Conservation (phyloP, 1,140 invertebrate genomes). For the Maconellicoccus hirsutus region DNA sequence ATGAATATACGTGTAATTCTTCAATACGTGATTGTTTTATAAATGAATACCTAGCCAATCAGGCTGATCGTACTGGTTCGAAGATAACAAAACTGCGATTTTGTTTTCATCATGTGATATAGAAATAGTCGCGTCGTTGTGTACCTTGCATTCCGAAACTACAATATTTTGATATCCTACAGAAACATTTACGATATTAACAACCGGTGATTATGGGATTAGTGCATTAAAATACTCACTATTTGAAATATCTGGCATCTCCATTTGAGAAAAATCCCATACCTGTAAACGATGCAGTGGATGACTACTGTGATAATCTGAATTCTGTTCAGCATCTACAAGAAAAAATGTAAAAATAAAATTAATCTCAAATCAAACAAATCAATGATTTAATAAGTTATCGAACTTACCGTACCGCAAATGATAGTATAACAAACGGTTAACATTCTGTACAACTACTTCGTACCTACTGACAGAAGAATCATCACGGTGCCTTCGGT, state of each 20-base stretch:
- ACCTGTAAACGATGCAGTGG: constrained; percentile 60
- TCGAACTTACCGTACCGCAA: background rate
- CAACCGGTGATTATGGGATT: too few relatives aligned
- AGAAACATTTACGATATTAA: constrained; percentile 30
- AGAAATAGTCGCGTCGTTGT: constrained; percentile 77
- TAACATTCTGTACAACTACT: background rate
- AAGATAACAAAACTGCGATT: constrained; percentile 58
- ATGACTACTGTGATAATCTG: constrained; percentile 34
- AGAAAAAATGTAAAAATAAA: too few relatives aligned
- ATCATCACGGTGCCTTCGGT: background rate
- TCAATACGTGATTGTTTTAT: too few relatives aligned
- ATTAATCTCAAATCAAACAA: too few relatives aligned
- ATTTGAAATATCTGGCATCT: constrained; percentile 61
- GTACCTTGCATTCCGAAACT: constrained; percentile 67
- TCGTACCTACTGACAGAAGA: background rate
- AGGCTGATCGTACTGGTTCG: constrained; percentile 47
- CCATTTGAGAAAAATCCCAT: constrained; percentile 62
- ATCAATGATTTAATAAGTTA: background rate
- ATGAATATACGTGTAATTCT: too few relatives aligned
- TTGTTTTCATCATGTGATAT: constrained; percentile 68
- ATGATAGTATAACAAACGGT: background rate
- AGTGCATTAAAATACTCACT: constrained; percentile 47
- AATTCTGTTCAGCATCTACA: background rate
- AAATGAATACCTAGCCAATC: constrained; percentile 55
- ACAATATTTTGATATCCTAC: constrained; percentile 62